Base-by-base conservation (phyloP, 92 coral and sea anemone species). In the Porites evermanni region DNA sequence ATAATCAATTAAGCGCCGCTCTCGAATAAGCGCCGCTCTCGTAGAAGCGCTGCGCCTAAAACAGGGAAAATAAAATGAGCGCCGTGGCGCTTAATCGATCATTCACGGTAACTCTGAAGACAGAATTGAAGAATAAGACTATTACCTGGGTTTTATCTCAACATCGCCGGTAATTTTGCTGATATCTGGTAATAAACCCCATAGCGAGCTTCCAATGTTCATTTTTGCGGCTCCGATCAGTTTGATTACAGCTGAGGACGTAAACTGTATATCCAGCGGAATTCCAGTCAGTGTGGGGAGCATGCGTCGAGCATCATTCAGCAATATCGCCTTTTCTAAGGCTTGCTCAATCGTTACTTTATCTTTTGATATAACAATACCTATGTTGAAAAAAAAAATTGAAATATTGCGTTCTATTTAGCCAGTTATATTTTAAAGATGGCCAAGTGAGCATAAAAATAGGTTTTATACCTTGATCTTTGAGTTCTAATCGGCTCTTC, bases 221-320 rank as follows among this genome's bases (percentile, higher is more conserved):
- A 91, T 61, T 12, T 83, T 76, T 54, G 91, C 81, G 12, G 44
- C 72, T 18, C 87, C 79, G 18, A 52, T 73, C 24, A 80, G 70
- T 83, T 80, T 85, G 16, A 73, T 23, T 17, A 82, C 95, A 0
- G 78, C 66, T n/a, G 89, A 79, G 6, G 95, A 77, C 17, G 86
- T 84, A 14, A 81, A 51, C 53, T 91, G 91, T 52, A 89, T 84
- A 67, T 95, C 92, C 51, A 95, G 82, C 9, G 98, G 93, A 21
- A 95, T 74, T 21, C 99, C 99, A 17, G 84, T 59, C n/a, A 97
- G 71, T 1, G 98, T 97, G n/a, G 98, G 99, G 70, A 90, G 74
- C 76, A 95, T 64, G 70, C 92, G 95, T 4, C 94, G 98, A 2
- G 86, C 85, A 20, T 93, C 88, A 23, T 72, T 81, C 8, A 83